phyloP scores from a whole-genome alignment of 2,888 invertebrate genomes.

The Synanthedon vespiformis region DNA sequence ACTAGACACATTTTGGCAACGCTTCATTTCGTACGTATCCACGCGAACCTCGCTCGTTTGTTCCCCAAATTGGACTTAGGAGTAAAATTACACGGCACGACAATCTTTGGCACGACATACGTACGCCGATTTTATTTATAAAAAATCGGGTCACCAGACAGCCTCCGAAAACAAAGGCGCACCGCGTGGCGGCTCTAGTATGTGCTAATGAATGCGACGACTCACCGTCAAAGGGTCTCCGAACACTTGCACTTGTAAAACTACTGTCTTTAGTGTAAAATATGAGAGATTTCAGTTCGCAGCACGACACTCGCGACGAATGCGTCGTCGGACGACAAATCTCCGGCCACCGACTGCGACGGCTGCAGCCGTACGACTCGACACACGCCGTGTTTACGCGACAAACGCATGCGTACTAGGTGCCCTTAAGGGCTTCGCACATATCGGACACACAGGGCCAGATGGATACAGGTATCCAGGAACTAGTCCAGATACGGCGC shows the following conservation, averaged over 20 bases:
- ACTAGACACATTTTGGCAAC: no score
- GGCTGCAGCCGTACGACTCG: slow-evolving; percentile 38
- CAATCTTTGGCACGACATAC: not conserved
- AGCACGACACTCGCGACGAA: slow-evolving; percentile 43
- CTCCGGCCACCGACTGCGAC: slow-evolving; percentile 19
- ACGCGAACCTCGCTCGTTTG: no score
- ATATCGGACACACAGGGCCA: no score
- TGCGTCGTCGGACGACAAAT: slow-evolving; percentile 2
- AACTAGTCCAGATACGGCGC: no score
- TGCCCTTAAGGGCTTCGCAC: slow-evolving; percentile 24
- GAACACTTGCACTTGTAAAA: slow-evolving; percentile 21
- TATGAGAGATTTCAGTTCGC: slow-evolving; percentile 1
- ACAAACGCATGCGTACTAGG: slow-evolving; percentile 41
- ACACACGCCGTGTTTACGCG: slow-evolving; percentile 47
- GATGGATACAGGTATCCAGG: no score
- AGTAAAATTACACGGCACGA: slow-evolving; percentile 1
- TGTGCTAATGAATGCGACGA: slow-evolving; percentile 6
- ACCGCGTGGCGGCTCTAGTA: not conserved
- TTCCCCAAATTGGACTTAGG: no score
- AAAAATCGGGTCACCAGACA: slow-evolving; percentile 22
- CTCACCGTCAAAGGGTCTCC: slow-evolving; percentile 38
- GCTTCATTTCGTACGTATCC: no score
- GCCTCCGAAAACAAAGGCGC: slow-evolving; percentile 10
- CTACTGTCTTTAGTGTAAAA: slow-evolving; percentile 16
- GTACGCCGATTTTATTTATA: slow-evolving; percentile 16